Conservation (phyloP, 2,113 vertebrate genomes). For the Lampris megalopsis region DNA sequence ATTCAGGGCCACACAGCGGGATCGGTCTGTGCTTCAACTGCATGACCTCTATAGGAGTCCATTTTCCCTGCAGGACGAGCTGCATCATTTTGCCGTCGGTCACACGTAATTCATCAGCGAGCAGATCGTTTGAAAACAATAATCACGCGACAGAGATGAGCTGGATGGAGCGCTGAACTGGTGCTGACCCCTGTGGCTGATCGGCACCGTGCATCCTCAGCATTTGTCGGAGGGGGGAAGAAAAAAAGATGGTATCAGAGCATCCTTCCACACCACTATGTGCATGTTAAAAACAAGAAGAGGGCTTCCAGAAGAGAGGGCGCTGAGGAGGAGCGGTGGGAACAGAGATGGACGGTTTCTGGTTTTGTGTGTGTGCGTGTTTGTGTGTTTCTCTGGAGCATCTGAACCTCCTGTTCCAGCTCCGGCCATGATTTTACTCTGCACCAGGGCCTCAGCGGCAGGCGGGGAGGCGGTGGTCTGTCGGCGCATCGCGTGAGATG, state of each 20-base stretch:
- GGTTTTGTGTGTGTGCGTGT: constrained; percentile 54
- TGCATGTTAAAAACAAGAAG: constrained; percentile 33
- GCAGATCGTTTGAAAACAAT: constrained; percentile 74
- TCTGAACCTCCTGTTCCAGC: constrained; percentile 70
- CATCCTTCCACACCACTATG: constrained; percentile 19
- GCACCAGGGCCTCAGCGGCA: constrained; percentile 58
- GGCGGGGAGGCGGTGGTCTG: constrained; percentile 60
- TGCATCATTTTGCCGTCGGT: constrained; percentile 65
- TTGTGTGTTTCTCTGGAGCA: constrained; percentile 68
- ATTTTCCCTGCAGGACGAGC: constrained; percentile 52
- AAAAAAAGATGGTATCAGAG: constrained; percentile 51
- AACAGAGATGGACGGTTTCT: constrained; percentile 67
- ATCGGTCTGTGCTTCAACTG: constrained; percentile 35
- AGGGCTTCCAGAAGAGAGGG: constrained; percentile 42
- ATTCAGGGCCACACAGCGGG: constrained; percentile 25
- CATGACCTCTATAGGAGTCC: constrained; percentile 33
- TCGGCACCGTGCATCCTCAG: constrained; percentile 42
- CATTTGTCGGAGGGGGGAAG: constrained; percentile 47
- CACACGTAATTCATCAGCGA: constrained; percentile 70
- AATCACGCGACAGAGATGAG: constrained; percentile 58
- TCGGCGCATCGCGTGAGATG: constrained; percentile 79
- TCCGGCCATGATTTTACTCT: constrained; percentile 59
- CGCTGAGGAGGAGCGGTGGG: constrained; percentile 35
- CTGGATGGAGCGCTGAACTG: constrained; percentile 51
- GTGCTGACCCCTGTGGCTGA: constrained; percentile 54